Percentiles rank a stretch among this genome's conserved stretches.
Evolutionary conservation across 2,888 invertebrate species (phyloP).

Genomic region (Melanchra persicariae): DNA sequence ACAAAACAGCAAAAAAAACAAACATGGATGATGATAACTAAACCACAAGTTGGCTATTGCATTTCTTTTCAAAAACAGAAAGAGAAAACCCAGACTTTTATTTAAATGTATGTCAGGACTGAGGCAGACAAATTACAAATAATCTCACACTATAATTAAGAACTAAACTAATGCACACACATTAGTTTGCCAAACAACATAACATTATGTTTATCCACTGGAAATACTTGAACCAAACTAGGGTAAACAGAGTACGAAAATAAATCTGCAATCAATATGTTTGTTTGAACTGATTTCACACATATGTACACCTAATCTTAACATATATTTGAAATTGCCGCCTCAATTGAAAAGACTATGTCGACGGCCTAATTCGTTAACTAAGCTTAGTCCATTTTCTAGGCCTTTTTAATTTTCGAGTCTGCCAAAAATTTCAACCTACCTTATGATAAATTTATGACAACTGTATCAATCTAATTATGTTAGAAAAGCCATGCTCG

Average conservation of each 20-base stretch:
- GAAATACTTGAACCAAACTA: slow-evolving; percentile 42
- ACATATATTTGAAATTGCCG: slow-evolving; percentile 34
- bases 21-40: not conserved
- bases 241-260: slow-evolving; percentile 61
- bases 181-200: slow-evolving; percentile 37
- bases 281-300: slow-evolving; percentile 36
- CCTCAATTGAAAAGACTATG: not conserved
- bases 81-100: not conserved
- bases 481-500: no score
- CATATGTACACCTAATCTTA: slow-evolving; percentile 12
- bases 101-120: slow-evolving; percentile 1
- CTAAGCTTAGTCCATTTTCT: no score
- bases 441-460: no score
- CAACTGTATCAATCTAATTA: no score
- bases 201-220: slow-evolving; percentile 40
- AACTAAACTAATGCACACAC: slow-evolving; percentile 20
- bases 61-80: slow-evolving; percentile 9
- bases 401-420: no score
- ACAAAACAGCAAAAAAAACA: not conserved
- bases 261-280: slow-evolving; percentile 46
- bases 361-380: no score
- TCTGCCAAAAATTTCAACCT: no score
- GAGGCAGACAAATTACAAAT: slow-evolving; percentile 3
- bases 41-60: not conserved
- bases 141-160: slow-evolving; percentile 29